Evolutionary conservation across 2,797 vertebrate species (phyloP), one percentile per base, ranked within the genome.

Genomic region (Novumbra hubbsi): DNA sequence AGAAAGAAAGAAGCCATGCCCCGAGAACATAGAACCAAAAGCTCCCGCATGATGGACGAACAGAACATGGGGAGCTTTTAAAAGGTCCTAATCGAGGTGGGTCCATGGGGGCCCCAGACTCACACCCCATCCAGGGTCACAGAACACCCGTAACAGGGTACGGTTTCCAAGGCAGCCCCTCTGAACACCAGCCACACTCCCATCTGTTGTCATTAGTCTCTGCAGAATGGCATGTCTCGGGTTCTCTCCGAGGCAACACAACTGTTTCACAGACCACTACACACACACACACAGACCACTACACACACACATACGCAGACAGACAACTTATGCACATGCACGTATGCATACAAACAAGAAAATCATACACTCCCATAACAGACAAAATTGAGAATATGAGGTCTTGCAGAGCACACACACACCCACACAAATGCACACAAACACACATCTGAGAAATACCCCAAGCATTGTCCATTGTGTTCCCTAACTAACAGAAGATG

Each of bases 171-270:
- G 52, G 15, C 28, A 66, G 67, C 62, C 68, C 70, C 50, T n/a
- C 50, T n/a, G 11, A 55, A n/a, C 16, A 79, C 73, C 74, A 86
- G 90, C 90, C 87, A 91, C 77, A 76, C 74, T 83, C 84, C 83
- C 90, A 91, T 86, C 91, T 92, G 91, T 86, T 89, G 87, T 91
- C 89, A 90, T 92, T 92, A 90, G 84, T 91, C 84, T 89, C 74
- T 72, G 14, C 41, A 45, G 41, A 45, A 45, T 45, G 71, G 72
- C 74, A 5, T 70, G 30, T 64, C 73, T 27, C 57, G 6, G 0
- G 71, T 60, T 72, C 68, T 73, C 72, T 78, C 76, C 70, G 80
- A 32, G 63, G 41, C 8, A 60, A 72, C 49, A 55, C 38, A 66
- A 63, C 19, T 55, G 52, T 55, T 5, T 8, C 52, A 55, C 14